Conservation (phyloP, 2,113 vertebrate genomes). For the cat (Felis catus) region F.catus_Fca126_mat1.0 CM031412.1:135050001-135050500, state of each 20-base stretch:
- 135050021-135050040: not conserved
- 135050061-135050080: not conserved
- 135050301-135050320: not conserved
- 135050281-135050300: not conserved
- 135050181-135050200: not conserved
- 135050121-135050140: not conserved
- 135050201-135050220: not conserved
- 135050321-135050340: not conserved
- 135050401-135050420: not conserved
- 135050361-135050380: conserved; percentile 15
- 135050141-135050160: not conserved
- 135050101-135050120: not conserved
- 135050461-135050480: not conserved
- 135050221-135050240: not conserved
- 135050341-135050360: not conserved
- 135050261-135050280: not conserved
- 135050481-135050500: not conserved
- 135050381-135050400: not conserved
- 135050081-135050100: not conserved
- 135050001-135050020: not conserved
- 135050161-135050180: not conserved
- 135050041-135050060: not conserved
- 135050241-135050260: not conserved
- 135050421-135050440: not conserved
- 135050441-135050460: not conserved